These are phyloP conservation scores for Ricordea florida DNA, from an alignment of 92 coral and sea anemone genomes.

Conservation along the genomic window DNA sequence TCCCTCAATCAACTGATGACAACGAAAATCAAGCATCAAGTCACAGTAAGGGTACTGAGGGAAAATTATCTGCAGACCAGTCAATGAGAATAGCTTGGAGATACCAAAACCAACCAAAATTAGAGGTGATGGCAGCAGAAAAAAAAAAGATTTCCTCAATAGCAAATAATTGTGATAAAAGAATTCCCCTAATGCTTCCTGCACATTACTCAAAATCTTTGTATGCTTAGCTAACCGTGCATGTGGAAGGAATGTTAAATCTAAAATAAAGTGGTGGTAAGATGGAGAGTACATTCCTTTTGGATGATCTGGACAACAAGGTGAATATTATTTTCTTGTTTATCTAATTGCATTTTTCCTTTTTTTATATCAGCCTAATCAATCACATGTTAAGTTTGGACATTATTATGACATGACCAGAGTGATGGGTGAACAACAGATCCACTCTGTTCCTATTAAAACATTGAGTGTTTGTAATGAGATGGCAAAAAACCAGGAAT, in stretches of 20 bases:
- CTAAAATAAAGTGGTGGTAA: too few species aligned
- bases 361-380: slow-evolving; percentile 48
- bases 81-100: slow-evolving; percentile 98
- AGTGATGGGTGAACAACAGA: slow-evolving; percentile 72
- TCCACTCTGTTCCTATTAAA: slow-evolving; percentile 39
- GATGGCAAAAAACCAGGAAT: slow-evolving; percentile 19
- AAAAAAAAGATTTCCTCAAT: too few species aligned
- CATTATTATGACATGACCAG: slow-evolving; percentile 90
- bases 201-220: too few species aligned
- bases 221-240: too few species aligned
- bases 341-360: background rate
- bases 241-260: too few species aligned
- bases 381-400: slow-evolving; percentile 73
- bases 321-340: too few species aligned
- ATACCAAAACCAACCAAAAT: slow-evolving; percentile 85
- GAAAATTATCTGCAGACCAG: slow-evolving; percentile 22
- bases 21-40: slow-evolving; percentile 8
- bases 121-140: slow-evolving; percentile 78
- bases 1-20: slow-evolving; percentile 70
- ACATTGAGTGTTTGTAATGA: slow-evolving; percentile 63
- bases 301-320: too few species aligned
- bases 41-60: background rate
- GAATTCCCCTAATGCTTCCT: too few species aligned
- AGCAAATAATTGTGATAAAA: too few species aligned
- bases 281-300: too few species aligned